phyloP scores from a whole-genome alignment of 2,113 vertebrate species.

The Ariopsis seemanni region DNA sequence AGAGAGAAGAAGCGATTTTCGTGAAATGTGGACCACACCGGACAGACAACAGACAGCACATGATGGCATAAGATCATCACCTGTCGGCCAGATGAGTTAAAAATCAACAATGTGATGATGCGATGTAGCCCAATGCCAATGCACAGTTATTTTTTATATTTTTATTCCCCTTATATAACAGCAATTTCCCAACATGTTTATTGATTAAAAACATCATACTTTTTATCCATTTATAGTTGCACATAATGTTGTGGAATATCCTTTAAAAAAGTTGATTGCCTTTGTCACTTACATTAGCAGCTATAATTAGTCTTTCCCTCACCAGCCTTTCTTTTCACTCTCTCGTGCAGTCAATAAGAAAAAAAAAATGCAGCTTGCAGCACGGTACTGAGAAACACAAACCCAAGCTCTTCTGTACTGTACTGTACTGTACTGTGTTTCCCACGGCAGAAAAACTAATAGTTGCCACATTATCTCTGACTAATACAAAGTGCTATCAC shows the following conservation, averaged over 20 bases:
- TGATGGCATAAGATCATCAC: too few species aligned
- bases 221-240: background rate
- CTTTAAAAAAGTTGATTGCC: background rate
- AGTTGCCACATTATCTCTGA: background rate
- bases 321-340: background rate
- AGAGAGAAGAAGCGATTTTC: too few species aligned
- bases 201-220: background rate
- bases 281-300: background rate
- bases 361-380: background rate
- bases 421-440: background rate
- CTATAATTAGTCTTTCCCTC: background rate
- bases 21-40: too few species aligned
- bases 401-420: background rate
- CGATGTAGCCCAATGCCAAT: background rate
- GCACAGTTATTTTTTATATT: background rate
- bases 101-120: background rate
- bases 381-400: background rate
- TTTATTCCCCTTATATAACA: background rate
- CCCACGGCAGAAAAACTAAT: background rate
- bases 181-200: background rate
- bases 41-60: too few species aligned
- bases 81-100: too few species aligned
- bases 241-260: background rate
- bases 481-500: background rate
- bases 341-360: background rate